phyloP scores from a whole-genome alignment of 2,113 vertebrate genomes.

The Isichthys henryi region DNA sequence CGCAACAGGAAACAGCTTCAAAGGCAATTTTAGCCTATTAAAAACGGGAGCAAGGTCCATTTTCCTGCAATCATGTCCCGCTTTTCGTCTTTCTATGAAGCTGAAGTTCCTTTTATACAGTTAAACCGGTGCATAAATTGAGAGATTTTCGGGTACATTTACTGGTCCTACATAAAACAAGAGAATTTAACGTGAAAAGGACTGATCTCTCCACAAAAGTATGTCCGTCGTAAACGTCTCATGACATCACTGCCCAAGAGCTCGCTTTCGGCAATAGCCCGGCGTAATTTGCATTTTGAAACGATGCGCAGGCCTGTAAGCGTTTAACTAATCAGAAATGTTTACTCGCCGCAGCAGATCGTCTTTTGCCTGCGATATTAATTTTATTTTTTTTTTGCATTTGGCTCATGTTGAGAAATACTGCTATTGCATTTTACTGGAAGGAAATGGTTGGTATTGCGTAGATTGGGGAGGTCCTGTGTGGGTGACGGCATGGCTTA shows the following conservation, averaged over 20 bases:
- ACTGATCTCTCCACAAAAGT: not conserved
- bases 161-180: not conserved
- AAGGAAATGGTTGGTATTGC: not conserved
- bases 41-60: not conserved
- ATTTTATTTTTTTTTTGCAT: not conserved
- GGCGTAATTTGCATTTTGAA: constrained; percentile 21
- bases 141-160: constrained; percentile 21
- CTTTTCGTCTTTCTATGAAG: not conserved
- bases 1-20: not conserved
- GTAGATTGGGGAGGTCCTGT: not conserved
- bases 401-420: not conserved
- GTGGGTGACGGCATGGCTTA: not conserved
- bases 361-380: not conserved
- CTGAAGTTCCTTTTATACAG: constrained; percentile 15
- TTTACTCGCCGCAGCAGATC: constrained; percentile 18
- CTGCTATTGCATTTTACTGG: not conserved
- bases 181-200: not conserved
- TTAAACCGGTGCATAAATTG: constrained; percentile 32
- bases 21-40: not conserved
- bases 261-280: constrained; percentile 29
- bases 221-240: not conserved
- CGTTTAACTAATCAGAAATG: constrained; percentile 23
- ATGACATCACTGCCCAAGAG: constrained; percentile 30
- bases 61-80: not conserved
- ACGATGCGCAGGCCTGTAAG: constrained; percentile 21